Evolutionary conservation across 2,113 vertebrate species (phyloP).

Genomic region (Onychostoma macrolepis): DNA sequence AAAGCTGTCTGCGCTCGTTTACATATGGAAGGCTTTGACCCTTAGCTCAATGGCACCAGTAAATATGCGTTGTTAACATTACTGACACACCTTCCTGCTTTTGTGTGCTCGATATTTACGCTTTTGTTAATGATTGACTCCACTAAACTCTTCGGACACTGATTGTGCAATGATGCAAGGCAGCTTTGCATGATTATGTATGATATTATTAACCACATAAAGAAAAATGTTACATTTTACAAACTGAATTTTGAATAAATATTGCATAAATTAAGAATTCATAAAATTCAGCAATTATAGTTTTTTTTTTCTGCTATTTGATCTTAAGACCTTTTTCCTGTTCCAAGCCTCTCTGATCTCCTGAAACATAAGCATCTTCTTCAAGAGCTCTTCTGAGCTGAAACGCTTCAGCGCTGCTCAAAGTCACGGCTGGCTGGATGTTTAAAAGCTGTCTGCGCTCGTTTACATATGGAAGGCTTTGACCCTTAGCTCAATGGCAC

Average conservation of each 20-base stretch:
- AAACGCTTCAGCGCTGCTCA: background rate
- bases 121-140: constrained; percentile 36
- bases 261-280: no score
- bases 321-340: background rate
- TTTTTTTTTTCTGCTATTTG: background rate
- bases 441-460: background rate
- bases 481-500: constrained; percentile 14
- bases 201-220: background rate
- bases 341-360: background rate
- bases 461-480: constrained; percentile 19
- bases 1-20: background rate
- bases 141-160: background rate
- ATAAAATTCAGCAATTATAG: no score
- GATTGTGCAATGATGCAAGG: background rate
- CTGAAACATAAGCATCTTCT: background rate
- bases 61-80: constrained; percentile 1
- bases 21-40: constrained; percentile 26
- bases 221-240: background rate
- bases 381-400: background rate
- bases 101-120: background rate
- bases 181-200: background rate
- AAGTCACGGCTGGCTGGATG: background rate
- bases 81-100: background rate
- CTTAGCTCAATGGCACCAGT: background rate
- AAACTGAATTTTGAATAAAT: no score